These are phyloP conservation scores for Steatocranus sp. DNA, from an alignment of 2,797 vertebrate genomes.

Conservation along the genomic window DNA sequence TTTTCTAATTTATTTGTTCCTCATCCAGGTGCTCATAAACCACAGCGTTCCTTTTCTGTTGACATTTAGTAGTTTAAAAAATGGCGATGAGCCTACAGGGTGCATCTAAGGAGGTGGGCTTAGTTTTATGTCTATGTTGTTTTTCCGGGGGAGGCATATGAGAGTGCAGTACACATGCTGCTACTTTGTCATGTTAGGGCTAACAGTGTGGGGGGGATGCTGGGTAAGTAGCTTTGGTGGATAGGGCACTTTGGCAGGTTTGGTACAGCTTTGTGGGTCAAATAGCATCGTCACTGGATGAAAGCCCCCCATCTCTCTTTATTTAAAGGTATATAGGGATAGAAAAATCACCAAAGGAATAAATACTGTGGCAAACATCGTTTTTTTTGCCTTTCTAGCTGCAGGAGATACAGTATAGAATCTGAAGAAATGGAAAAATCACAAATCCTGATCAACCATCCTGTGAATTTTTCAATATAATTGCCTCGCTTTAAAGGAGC, in stretches of 20 bases:
- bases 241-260: neutral
- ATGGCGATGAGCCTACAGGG: conserved; percentile 46
- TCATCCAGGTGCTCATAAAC: conserved; percentile 68
- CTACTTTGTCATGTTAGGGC: conserved; percentile 14
- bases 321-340: neutral
- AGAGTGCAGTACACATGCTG: conserved; percentile 13
- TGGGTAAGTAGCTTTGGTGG: conserved; percentile 10
- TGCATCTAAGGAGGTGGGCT: conserved; percentile 31
- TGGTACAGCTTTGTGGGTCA: neutral
- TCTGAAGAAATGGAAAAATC: neutral
- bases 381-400: neutral
- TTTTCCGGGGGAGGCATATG: conserved; percentile 6
- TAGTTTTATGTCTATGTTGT: conserved; percentile 31
- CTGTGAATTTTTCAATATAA: neutral
- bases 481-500: neutral
- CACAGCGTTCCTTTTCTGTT: conserved; percentile 47
- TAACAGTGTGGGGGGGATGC: conserved; percentile 14
- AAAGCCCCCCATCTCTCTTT: neutral
- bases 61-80: conserved; percentile 61
- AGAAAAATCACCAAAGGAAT: neutral
- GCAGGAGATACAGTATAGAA: neutral
- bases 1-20: conserved; percentile 62
- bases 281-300: neutral
- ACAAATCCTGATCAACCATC: neutral
- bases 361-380: too few relatives aligned